phyloP scores from a whole-genome alignment of 2,797 vertebrate species.

The Parauchenoglanis punctatus region DNA sequence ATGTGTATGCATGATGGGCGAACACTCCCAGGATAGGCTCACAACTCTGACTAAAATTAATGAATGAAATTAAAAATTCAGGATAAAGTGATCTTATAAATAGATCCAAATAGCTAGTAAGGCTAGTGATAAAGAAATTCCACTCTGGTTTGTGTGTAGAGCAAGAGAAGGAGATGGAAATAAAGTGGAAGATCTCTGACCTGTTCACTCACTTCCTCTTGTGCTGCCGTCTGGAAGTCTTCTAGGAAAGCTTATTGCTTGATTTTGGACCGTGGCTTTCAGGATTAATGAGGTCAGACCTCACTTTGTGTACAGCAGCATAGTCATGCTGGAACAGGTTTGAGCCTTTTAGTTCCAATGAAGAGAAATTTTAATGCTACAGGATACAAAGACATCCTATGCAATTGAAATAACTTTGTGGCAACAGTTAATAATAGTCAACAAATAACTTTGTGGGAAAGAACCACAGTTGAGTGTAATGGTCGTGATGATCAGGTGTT shows the following conservation, averaged over 20 bases:
- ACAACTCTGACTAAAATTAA: neutral
- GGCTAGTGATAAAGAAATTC: constrained; percentile 9
- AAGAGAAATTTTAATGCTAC: too few species aligned
- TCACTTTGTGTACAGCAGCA: too few species aligned
- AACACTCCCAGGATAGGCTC: neutral
- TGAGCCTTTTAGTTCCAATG: too few species aligned
- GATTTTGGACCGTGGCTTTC: neutral
- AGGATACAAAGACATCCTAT: too few species aligned
- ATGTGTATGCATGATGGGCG: neutral
- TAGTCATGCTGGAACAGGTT: too few species aligned
- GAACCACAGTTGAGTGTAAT: neutral
- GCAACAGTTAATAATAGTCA: neutral
- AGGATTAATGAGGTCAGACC: neutral
- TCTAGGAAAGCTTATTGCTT: neutral
- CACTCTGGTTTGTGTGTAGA: constrained; percentile 14
- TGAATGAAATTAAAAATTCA: constrained; percentile 1
- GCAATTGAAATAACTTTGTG: neutral
- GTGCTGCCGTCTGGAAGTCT: neutral
- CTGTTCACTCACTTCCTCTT: neutral
- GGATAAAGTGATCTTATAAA: neutral
- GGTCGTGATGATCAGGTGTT: too few species aligned
- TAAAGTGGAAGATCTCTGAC: neutral
- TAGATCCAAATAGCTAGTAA: neutral
- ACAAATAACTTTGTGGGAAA: neutral
- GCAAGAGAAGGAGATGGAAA: constrained; percentile 13